Evolutionary conservation across 2,113 vertebrate species (phyloP), one percentile per base, ranked within the genome.

Genomic region (Corydoras maculifer): DNA sequence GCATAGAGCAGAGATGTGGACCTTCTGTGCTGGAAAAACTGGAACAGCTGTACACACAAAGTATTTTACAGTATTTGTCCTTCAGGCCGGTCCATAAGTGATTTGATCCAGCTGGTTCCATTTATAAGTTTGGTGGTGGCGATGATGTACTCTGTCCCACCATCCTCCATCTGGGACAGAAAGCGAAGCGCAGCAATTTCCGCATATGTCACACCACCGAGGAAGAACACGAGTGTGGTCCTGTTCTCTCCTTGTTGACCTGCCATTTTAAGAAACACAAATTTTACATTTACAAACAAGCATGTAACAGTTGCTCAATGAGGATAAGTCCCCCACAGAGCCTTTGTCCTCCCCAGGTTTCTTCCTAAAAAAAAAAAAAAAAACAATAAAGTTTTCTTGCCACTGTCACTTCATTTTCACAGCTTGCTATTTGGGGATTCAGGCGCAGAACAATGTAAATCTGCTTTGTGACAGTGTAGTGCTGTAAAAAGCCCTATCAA

Each of bases 111-210:
- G 48, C 88, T 96, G 18, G 90, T 93, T 3, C 97, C 96, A 0
- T 96, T 99, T 78, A 99, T 88, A 0, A 99, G 92, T 77, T 99
- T 99, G 1, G 97, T 99, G 4, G 96, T 95, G 31, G 95, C 96
- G 54, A 99, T 95, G 3, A 99, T 89, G 0, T 99, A 99, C 59
- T 99, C 97, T 6, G 93, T 98, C 61, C 95, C 94, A 9, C 95
- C 92, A 12, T 99, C 97, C 78, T 99, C 97, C 91, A 97, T 90
- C 54, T 99, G 96, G 25, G 96, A 98, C 54, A 99, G 91, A 55
- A 99, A 99, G 0, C 96, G 88, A 43, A 99, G 90, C 0, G 97
- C 96, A 0, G 96, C 95, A 8, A 99, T 95, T 76, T 99, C 97
- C 0, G 97, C 97, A 0, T 94, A 98, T 0, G 97, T 94, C 14